Evolutionary conservation across 2,113 vertebrate genomes (phyloP).

Genomic region (Stegostoma tigrinum): DNA sequence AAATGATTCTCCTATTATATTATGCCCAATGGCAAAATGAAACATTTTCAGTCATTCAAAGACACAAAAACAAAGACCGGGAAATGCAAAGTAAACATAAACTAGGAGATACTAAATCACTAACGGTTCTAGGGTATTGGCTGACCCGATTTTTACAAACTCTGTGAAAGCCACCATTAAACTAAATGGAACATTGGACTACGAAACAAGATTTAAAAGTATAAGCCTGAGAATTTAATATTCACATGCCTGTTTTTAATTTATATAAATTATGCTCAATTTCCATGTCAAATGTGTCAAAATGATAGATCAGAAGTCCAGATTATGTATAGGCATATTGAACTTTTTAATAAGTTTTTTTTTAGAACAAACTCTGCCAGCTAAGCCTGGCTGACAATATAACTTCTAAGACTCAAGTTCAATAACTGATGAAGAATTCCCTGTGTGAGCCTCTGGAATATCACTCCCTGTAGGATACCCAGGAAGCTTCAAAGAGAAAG

Average conservation of each 20-base stretch:
- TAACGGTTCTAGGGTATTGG: not conserved
- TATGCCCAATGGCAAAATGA: not conserved
- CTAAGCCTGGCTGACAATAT: too few relatives aligned
- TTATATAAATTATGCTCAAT: not conserved
- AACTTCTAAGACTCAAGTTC: too few relatives aligned
- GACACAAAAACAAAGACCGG: not conserved
- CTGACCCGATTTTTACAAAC: not conserved
- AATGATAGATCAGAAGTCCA: too few relatives aligned
- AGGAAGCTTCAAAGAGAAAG: too few relatives aligned
- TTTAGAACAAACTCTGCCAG: too few relatives aligned
- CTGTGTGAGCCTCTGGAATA: too few relatives aligned
- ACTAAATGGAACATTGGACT: not conserved
- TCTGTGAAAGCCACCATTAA: not conserved
- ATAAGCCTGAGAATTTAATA: not conserved
- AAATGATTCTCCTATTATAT: not conserved
- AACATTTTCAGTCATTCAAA: not conserved
- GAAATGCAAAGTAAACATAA: not conserved
- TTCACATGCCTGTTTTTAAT: not conserved
- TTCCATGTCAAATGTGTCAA: too few relatives aligned
- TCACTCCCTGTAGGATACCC: too few relatives aligned
- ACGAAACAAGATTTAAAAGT: not conserved
- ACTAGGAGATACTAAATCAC: not conserved
- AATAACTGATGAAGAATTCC: too few relatives aligned
- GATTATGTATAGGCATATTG: too few relatives aligned
- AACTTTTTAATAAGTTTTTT: too few relatives aligned